Evolutionary conservation across 2,797 vertebrate genomes (phyloP).

Genomic region (Agapornis canus): DNA sequence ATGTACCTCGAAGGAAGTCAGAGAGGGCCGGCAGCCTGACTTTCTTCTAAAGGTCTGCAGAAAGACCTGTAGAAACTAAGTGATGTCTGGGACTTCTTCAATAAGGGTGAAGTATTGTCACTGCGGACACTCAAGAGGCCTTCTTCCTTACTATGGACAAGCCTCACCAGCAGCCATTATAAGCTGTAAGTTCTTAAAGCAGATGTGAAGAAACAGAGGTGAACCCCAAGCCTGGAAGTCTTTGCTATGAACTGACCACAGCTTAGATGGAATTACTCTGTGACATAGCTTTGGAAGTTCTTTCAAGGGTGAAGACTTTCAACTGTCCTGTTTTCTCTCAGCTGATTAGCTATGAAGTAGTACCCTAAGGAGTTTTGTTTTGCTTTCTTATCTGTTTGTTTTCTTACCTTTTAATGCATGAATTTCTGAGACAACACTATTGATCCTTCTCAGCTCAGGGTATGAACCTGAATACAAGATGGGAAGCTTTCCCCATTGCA

Average conservation of each 20-base stretch:
- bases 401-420: background rate
- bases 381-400: background rate
- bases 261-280: background rate
- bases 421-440: background rate
- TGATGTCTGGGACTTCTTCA: background rate
- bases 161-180: background rate
- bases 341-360: background rate
- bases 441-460: background rate
- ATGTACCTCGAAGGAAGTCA: background rate
- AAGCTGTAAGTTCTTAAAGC: background rate
- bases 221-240: accelerated
- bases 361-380: background rate
- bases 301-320: background rate
- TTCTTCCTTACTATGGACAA: background rate
- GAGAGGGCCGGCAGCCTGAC: background rate
- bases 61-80: background rate
- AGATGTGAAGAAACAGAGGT: background rate
- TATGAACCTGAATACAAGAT: background rate
- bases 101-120: background rate
- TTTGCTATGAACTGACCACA: background rate
- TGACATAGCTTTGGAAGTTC: background rate
- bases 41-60: background rate
- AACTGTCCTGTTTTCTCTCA: background rate
- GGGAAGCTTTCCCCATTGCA: background rate
- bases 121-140: background rate